Percentiles rank a stretch among this genome's conserved stretches.
Evolutionary conservation across 2,888 invertebrate species (phyloP).

Genomic region (Eupithecia pulchellata): DNA sequence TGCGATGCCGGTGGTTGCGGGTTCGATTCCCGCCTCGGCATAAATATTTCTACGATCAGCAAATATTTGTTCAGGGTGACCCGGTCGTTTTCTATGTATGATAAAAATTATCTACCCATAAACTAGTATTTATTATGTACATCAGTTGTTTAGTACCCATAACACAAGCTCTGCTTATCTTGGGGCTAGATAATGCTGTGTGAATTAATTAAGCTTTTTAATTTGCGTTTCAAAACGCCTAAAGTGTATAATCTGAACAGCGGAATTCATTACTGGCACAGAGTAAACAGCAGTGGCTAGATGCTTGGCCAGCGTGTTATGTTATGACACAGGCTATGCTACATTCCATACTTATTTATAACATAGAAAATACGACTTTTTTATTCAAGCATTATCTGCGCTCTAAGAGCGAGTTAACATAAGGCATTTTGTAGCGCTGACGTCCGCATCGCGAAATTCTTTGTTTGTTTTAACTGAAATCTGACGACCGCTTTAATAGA

Average conservation of each 20-base stretch:
- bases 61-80: no score
- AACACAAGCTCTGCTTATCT: no score
- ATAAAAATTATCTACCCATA: no score
- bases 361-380: constrained; percentile 2
- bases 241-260: background rate
- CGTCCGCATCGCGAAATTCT: background rate
- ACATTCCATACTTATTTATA: no score
- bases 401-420: background rate
- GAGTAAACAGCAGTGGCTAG: background rate
- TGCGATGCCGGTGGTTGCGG: no score
- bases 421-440: background rate
- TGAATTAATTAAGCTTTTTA: no score
- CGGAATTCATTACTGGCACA: constrained; percentile 39
- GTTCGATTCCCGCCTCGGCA: no score
- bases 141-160: no score
- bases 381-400: constrained; percentile 10
- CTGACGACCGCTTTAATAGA: background rate
- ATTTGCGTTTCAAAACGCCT: background rate
- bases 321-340: constrained; percentile 43
- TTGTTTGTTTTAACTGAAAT: background rate
- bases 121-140: no score
- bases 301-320: constrained; percentile 19
- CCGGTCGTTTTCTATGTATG: no score
- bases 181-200: no score
- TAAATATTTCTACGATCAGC: no score